These are phyloP conservation scores for Drosophila sturtevanti DNA, from an alignment of 1,140 invertebrate genomes.

Conservation along the genomic window DNA sequence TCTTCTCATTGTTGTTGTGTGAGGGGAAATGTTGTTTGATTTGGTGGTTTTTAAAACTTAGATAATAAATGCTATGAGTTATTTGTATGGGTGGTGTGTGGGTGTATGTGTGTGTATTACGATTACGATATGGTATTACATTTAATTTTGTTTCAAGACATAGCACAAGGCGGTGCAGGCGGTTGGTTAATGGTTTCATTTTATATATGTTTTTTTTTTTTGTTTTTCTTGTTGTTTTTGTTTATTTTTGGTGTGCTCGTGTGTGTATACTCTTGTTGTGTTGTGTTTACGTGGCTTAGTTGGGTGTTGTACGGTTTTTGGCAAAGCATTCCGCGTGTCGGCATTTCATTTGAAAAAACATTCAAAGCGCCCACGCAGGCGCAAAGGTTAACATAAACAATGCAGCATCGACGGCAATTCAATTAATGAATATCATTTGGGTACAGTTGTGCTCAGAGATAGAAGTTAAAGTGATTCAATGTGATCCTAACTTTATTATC, in stretches of 20 bases:
- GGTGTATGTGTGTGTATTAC: background rate
- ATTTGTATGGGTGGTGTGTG: too few species aligned
- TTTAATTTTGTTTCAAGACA: constrained; percentile 26
- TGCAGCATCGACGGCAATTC: constrained; percentile 32
- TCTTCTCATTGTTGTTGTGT: background rate
- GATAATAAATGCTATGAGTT: constrained; percentile 9
- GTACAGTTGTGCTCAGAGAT: constrained; percentile 22
- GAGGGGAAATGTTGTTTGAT: constrained; percentile 2
- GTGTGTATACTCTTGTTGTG: constrained; percentile 23
- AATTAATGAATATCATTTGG: background rate
- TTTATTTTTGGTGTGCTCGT: constrained; percentile 16
- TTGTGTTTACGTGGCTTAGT: constrained; percentile 64
- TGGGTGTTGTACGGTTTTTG: constrained; percentile 77
- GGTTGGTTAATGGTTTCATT: background rate
- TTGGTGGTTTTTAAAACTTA: constrained; percentile 3
- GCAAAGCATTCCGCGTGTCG: constrained; percentile 64
- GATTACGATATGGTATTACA: too few species aligned
- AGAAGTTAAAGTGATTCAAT: background rate
- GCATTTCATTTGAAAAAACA: constrained; percentile 34
- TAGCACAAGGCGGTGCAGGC: constrained; percentile 52
- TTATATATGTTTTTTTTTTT: background rate
- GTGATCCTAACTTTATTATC: too few species aligned
- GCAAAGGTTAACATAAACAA: constrained; percentile 43
- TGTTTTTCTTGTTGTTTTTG: constrained; percentile 18
- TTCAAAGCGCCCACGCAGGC: constrained; percentile 49